A percentile compares a stretch with the other conserved stretches of the same genome.
These are phyloP conservation scores for Ptychodera flava DNA, from an alignment of 35 echinoderm and acorn worm genomes.

Conservation along the genomic window DNA sequence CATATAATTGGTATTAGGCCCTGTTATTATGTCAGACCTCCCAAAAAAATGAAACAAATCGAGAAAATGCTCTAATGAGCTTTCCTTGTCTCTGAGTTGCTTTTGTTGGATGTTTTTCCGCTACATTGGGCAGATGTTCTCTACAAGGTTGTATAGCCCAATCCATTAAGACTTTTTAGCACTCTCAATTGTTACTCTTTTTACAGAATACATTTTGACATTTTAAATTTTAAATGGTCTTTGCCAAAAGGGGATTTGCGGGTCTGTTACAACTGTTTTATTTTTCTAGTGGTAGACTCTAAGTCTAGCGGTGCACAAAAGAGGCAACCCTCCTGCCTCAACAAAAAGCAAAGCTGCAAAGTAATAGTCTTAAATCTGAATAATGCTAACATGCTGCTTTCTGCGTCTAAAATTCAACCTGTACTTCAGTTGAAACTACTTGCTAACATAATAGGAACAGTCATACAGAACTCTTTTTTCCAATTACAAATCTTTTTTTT, in stretches of 20 bases:
- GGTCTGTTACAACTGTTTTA: background rate
- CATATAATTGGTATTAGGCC: background rate
- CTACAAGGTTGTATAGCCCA: background rate
- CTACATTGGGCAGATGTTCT: background rate
- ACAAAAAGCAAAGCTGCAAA: background rate
- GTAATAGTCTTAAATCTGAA: no score
- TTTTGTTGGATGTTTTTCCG: background rate
- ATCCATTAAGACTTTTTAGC: background rate
- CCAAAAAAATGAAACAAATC: background rate
- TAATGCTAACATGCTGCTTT: no score
- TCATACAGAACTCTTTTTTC: no score
- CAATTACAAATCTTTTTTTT: no score
- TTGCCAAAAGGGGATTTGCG: background rate
- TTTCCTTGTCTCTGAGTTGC: background rate
- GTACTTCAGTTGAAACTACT: no score
- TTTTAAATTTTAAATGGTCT: background rate
- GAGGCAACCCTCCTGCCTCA: no score
- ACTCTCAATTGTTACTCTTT: background rate
- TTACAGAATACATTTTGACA: background rate
- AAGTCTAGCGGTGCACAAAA: no score
- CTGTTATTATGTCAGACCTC: background rate
- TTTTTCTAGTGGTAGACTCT: background rate
- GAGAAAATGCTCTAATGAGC: background rate
- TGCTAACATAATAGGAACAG: no score
- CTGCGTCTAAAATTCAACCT: no score